Base-by-base conservation (phyloP, 2,888 invertebrate species). In the Cryptophagus acutangulus region DNA sequence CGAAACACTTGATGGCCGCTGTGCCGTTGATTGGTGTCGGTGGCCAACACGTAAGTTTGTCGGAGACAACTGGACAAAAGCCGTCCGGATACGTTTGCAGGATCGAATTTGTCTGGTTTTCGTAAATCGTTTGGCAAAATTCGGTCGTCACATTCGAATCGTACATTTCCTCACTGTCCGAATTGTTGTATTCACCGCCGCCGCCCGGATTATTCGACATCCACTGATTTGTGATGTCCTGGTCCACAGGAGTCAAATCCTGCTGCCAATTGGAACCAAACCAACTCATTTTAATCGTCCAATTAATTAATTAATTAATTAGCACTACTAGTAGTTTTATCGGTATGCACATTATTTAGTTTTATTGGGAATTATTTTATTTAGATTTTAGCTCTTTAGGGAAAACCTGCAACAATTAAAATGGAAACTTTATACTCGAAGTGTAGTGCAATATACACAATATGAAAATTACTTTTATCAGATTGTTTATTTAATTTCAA, bases 41-140 rank as follows among this genome's bases (percentile, higher is more conserved):
- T 8, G 87, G 89, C 92, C 91, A 92, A 66, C 91, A 92, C 20
- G 87, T 72, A 41, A 89, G 71, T 2, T 78, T 77, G 61, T 91
- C 90, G 73, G 81, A 87, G 52, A 77, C 78, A 25, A 81, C 77
- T 40, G 77, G 77, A 62, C 89, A 89, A 63, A 61, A 68, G 25
- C 59, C 60, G 3, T 58, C 52, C 2, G 55, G 54, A 39, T 59
- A 48, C n/a, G 38, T 41, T 17, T 54, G 41, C 4, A 40, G 36
- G 13, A 61, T 35, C 4, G 31, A 13, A 1, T 33, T 20, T n/a
- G 59, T 53, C 20, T 57, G 52, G 35, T 61, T 61, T 3, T 40
- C 31, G 37, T 55, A 58, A 16, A 51, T 36, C 9, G 37, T 45
- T 33, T 48, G 43, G 28, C 62, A 64, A 26, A 54, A 43, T 30